Base-by-base conservation (phyloP, 2,888 invertebrate genomes). In the Andrena trimmerana region DNA sequence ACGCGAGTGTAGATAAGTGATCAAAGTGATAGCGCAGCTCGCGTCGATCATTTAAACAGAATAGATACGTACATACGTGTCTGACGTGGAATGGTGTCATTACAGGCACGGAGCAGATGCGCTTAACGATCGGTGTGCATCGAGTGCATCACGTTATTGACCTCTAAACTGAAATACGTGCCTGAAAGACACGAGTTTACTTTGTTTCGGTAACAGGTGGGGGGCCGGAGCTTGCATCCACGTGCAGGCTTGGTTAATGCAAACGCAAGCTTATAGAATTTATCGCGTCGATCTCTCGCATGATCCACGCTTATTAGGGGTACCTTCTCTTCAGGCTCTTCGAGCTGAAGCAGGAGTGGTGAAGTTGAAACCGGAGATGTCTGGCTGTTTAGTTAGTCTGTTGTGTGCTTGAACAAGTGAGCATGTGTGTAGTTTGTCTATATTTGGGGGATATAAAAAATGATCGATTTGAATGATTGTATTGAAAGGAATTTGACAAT, bases 1-100 rank as follows among this genome's bases (percentile, higher is more conserved):
- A 57, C 52, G 59, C 65, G 78, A 60, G 63, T 24, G 52, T 48
- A 54, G 81, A 74, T 82, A 81, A 82, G 65, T 70, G 81, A 80
- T 81, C 74, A 67, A 73, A 69, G 74, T 52, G 81, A 82, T 81
- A 80, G 66, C 31, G 50, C 33, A 74, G 68, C 8, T 16, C 63
- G 10, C n/a, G 65, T 66, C 59, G 59, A 71, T 79, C 79, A 66
- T 79, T 80, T 79, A 79, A 60, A 36, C 60, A 52, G 80, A 71
- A 80, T 24, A 29, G 66, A 63, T 79, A 72, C 42, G 50, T n/a
- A 29, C 66, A 57, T 79, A 72, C 42, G 50, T n/a, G 52, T 72
- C 48, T 60, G 52, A 16, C 48, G 52, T 48, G 20, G 67, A 24
- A 67, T 42, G 16, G 16, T 20, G 20, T 54, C 36, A 31, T 67